Evolutionary conservation across 2,888 invertebrate genomes (phyloP), one percentile per base, ranked within the genome.

Genomic region (Celastrina argiolus): DNA sequence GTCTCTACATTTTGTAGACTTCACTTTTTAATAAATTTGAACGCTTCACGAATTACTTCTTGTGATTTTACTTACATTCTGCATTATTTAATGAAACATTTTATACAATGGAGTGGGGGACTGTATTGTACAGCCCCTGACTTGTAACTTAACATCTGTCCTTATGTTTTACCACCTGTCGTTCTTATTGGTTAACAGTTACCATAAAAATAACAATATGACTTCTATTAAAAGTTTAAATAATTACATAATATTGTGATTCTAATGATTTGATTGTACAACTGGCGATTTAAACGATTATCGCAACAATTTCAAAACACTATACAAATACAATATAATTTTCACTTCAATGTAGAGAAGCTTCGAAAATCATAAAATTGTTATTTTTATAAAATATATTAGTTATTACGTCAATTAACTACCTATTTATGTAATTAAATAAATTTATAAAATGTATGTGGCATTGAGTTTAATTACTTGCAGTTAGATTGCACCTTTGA

Each of bases 131-230:
- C 14, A 14, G 5, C 31, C 58, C 58, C 58, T 58, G 28, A 16
- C n/a, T 51, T 22, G 22, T 22, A 22, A 26, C 51, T 51, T 18
- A 28, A 58, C 58, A 58, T 58, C 58, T 58, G 58, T 58, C 31
- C 58, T 28, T n/a, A 58, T 14, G 31, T 58, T 31, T 31, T 16
- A 58, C 28, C 58, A 58, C 58, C 58, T 58, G 58, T 31, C 58
- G 58, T 28, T 28, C 58, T 58, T 31, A 58, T 51, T 51, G 12
- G 51, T 51, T 51, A 26, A 51, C 22, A 45, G 18, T 42, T 16
- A 6, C 1, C 2, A 42, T 7, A 42, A 42, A 16, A 42, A 45
- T 45, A 45, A 1, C 2, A 18, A 16, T 3, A 18, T 45, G 18
- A 31, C 4, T 31, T 6, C 31, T 10, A 10, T 10, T 45, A 5